phyloP scores from a whole-genome alignment of 2,797 vertebrate species.

The Etheostoma nigrum region DNA sequence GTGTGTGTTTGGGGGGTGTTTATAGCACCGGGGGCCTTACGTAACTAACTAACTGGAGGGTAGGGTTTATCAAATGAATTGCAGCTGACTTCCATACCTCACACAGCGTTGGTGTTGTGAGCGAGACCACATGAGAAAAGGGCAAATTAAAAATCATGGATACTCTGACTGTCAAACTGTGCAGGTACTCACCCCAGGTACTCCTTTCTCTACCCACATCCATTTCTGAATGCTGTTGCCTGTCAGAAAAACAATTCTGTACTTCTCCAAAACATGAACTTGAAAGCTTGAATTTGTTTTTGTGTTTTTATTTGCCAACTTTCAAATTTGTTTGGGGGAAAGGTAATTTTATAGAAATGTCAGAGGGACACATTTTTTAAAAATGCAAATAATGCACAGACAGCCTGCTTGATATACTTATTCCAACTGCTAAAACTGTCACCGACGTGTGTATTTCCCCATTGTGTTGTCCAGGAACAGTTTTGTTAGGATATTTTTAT shows the following conservation, averaged over 20 bases:
- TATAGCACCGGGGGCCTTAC: conserved; percentile 89
- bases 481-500: conserved; percentile 11
- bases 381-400: conserved; percentile 50
- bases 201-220: conserved; percentile 99
- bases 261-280: conserved; percentile 67
- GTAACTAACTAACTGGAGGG: conserved; percentile 87
- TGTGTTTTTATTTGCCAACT: conserved; percentile 47
- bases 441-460: conserved; percentile 7
- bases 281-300: conserved; percentile 66
- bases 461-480: background rate
- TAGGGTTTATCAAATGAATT: conserved; percentile 99
- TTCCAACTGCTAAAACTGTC: conserved; percentile 53
- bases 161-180: conserved; percentile 99
- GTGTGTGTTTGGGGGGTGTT: conserved; percentile 93
- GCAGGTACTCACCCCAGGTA: conserved; percentile 99
- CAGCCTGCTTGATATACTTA: conserved; percentile 67
- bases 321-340: conserved; percentile 44
- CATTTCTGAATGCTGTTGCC: conserved; percentile 99
- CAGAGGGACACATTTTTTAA: conserved; percentile 29
- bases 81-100: conserved; percentile 99
- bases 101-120: conserved; percentile 99
- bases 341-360: conserved; percentile 36
- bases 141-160: conserved; percentile 99
- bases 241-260: conserved; percentile 83
- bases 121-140: conserved; percentile 99